Percentiles rank a stretch among this genome's conserved stretches.
Evolutionary conservation across 2,797 vertebrate genomes (phyloP).

Genomic region (Miopithecus talapoin): DNA sequence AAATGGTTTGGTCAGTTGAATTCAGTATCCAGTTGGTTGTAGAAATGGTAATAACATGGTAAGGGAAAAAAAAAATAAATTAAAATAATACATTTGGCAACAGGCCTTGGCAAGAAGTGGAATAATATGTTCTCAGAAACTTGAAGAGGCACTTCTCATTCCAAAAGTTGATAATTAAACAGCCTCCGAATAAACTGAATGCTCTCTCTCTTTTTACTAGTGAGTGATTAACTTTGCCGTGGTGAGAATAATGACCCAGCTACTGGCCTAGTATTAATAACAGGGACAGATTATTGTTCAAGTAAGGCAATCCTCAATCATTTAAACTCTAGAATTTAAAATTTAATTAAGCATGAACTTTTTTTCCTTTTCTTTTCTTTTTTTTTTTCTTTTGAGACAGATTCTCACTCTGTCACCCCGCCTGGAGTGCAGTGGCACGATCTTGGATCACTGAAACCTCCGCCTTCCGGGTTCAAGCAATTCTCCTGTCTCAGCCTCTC

Average conservation of each 20-base stretch:
- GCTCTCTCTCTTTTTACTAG: not conserved
- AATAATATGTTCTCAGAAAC: not conserved
- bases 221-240: conserved; percentile 24
- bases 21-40: not conserved
- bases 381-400: not conserved
- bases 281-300: not conserved
- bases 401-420: not conserved
- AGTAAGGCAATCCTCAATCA: not conserved
- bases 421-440: not conserved
- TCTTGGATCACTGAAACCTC: not conserved
- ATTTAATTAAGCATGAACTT: not conserved
- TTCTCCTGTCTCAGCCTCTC: not conserved
- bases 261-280: not conserved
- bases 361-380: not conserved
- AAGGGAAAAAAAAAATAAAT: conserved; percentile 22
- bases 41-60: not conserved
- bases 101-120: not conserved
- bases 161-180: conserved; percentile 41
- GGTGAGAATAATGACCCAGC: not conserved
- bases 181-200: not conserved
- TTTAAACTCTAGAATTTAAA: not conserved
- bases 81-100: conserved; percentile 13
- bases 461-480: not conserved
- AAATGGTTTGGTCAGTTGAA: not conserved
- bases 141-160: not conserved